Base-by-base conservation (phyloP, 1,140 invertebrate genomes). In the Cydia pomonella region DNA sequence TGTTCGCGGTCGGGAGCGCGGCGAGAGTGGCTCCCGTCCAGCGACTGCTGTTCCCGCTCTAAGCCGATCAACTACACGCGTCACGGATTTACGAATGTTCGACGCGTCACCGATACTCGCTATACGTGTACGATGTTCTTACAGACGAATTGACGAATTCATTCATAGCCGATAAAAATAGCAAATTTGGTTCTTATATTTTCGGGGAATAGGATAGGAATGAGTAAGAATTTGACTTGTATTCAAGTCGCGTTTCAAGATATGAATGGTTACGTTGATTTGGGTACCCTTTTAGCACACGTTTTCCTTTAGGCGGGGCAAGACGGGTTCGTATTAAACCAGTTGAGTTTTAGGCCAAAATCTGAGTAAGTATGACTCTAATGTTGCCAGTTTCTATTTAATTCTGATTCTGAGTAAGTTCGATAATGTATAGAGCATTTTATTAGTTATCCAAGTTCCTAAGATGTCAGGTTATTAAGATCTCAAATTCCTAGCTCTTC, bases 51-150 rank as follows among this genome's bases (percentile, higher is more conserved):
- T 81, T 84, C 82, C 82, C 84, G 82, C 82, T 81, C 79, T 88
- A 87, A 87, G 83, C 83, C 88, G 87, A 90, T 90, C 89, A 88
- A 83, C 85, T 84, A 80, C 76, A 84, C 77, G 82, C 87, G 88
- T 88, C 85, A 89, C 79, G 79, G 79, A 85, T 86, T 90, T 86
- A 88, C 84, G 81, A 87, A 84, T 81, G 82, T 77, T 84, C 64
- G 64, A 69, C 64, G 64, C 64, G 64, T 41, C 64, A 69, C 38
- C 72, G 44, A 23, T 41, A n/a, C 72, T 50, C 18, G 18, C 41
- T 50, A 50, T 73, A 18, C 21, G 69, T 71, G 38, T 47, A 23
- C 23, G 7, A 23, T 21, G 72, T 53, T n/a, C 33, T 6, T 69
- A 69, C 16, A 41, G 27, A 33, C 29, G 25, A 33, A 69, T 38